Evolutionary conservation across 2,797 vertebrate genomes (phyloP).

Genomic region (Notoglanidium macrostoma): DNA sequence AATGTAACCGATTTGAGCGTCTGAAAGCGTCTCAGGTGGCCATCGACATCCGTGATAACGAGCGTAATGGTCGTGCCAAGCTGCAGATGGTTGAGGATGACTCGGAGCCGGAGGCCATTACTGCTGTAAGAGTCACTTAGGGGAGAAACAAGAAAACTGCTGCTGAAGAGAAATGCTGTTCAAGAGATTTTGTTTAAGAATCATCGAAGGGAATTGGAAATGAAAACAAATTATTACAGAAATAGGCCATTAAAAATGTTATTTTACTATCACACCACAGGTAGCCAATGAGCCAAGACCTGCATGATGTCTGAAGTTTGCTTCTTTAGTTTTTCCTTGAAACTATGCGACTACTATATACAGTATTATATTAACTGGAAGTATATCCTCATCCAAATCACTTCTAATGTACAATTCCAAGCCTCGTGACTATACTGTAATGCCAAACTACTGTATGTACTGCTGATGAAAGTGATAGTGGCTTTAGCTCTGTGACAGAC

Average conservation of each 20-base stretch:
- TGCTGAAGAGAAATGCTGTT: neutral
- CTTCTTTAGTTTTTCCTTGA: neutral
- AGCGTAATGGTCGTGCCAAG: constrained; percentile 64
- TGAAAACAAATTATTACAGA: neutral
- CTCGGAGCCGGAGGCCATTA: constrained; percentile 65
- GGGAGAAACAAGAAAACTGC: neutral
- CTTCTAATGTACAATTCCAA: neutral
- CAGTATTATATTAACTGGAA: neutral
- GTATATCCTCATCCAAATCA: neutral
- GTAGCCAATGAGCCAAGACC: neutral
- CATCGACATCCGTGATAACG: constrained; percentile 72
- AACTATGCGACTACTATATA: neutral
- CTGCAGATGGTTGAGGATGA: constrained; percentile 67
- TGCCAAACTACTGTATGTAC: neutral
- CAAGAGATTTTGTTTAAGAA: neutral
- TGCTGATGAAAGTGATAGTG: neutral
- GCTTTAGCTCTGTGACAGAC: neutral
- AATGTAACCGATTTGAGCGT: constrained; percentile 69
- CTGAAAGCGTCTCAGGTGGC: constrained; percentile 71
- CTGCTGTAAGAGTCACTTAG: constrained; percentile 57
- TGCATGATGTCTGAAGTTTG: neutral
- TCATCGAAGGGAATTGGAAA: neutral
- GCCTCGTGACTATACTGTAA: neutral
- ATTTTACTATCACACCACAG: neutral
- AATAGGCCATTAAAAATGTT: neutral